Conservation (phyloP, 2,888 invertebrate species). For the Acanthosepion lycidas region DNA sequence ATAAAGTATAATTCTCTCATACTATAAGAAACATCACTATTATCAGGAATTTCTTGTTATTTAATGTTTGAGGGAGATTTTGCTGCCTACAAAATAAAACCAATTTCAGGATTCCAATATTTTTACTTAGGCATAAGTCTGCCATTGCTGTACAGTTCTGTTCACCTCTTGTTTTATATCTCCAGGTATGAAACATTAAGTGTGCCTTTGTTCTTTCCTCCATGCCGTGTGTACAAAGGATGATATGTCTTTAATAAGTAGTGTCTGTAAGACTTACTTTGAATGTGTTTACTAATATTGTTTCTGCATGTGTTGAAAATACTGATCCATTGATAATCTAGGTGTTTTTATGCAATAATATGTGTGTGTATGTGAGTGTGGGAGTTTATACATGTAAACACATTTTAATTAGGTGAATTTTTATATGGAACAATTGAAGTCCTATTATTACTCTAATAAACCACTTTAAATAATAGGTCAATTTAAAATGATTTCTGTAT, state of each 20-base stretch:
- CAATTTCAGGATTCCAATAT: background rate
- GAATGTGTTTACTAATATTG: conserved; percentile 14
- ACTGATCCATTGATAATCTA: background rate
- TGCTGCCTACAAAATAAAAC: background rate
- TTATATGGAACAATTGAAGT: background rate
- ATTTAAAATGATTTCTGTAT: background rate
- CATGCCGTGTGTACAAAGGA: background rate
- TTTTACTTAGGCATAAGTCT: background rate
- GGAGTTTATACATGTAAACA: background rate
- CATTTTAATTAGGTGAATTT: background rate
- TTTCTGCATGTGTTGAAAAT: conserved; percentile 33
- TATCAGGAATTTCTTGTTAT: background rate
- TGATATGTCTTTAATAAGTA: background rate
- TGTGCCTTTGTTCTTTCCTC: conserved; percentile 20
- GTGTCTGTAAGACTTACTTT: background rate
- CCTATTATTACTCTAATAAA: background rate
- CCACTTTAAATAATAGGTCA: background rate
- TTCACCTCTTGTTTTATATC: background rate
- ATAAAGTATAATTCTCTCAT: background rate
- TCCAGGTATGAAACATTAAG: background rate
- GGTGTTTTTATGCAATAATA: background rate
- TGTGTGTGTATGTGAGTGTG: background rate
- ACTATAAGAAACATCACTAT: background rate
- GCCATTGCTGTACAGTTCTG: background rate
- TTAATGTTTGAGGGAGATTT: background rate